These are phyloP conservation scores for Periphyllus acericola DNA, from an alignment of 2,888 invertebrate species.

Conservation along the genomic window DNA sequence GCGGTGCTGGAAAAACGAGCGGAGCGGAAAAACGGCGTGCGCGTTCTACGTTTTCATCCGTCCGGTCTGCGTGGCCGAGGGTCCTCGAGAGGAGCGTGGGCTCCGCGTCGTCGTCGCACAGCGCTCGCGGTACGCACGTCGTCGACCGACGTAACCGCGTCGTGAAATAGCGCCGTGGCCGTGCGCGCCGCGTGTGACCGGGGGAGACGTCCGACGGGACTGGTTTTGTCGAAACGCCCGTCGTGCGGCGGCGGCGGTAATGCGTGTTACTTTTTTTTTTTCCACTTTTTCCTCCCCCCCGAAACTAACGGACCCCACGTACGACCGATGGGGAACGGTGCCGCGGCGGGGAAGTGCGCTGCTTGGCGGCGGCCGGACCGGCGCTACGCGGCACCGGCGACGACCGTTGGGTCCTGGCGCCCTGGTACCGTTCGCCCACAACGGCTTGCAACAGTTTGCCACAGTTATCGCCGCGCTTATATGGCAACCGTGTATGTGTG, in stretches of 20 bases:
- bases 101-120: background rate
- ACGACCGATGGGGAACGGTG: background rate
- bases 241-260: background rate
- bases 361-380: background rate
- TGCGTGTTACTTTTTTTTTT: background rate
- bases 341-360: no score
- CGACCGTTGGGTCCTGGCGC: background rate
- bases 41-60: background rate
- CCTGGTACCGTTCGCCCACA: slow-evolving; percentile 37
- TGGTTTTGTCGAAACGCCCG: background rate
- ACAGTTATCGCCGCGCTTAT: background rate
- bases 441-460: slow-evolving; percentile 53
- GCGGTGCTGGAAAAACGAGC: background rate
- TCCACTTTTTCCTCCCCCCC: background rate
- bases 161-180: background rate
- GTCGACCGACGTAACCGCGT: background rate
- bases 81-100: background rate
- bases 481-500: slow-evolving; percentile 36
- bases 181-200: no score
- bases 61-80: no score
- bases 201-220: slow-evolving; percentile 23
- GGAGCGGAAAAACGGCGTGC: background rate
- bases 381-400: background rate
- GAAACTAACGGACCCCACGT: background rate
- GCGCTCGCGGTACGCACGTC: background rate